Percentiles rank a stretch among this genome's conserved stretches.
These are phyloP conservation scores for Amblyopsis rosae DNA, from an alignment of 2,113 vertebrate species.

Conservation along the genomic window DNA sequence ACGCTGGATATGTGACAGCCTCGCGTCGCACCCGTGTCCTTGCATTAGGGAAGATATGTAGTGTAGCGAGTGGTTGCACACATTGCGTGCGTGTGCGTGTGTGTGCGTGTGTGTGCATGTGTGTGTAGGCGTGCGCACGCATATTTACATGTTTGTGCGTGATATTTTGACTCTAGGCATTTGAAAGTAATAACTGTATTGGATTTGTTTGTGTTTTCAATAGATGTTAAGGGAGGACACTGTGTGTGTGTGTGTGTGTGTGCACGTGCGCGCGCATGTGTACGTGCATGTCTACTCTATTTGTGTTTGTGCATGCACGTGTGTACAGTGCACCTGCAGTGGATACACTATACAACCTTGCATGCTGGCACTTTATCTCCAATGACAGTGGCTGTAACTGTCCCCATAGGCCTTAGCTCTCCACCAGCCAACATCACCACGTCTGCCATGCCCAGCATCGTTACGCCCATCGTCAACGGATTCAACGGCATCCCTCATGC, in stretches of 20 bases:
- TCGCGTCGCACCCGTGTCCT: conserved; percentile 62
- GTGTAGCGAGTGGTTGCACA: conserved; percentile 38
- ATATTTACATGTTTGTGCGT: neutral
- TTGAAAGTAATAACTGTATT: too few species aligned
- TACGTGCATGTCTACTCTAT: neutral
- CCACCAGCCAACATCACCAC: conserved; percentile 91
- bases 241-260: conserved; percentile 4
- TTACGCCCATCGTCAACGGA: conserved; percentile 91
- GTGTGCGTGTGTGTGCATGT: neutral
- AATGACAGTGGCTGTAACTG: conserved; percentile 11
- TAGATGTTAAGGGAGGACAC: neutral
- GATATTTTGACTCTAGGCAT: neutral
- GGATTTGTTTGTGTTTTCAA: neutral
- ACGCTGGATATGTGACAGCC: conserved; percentile 65
- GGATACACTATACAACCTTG: neutral
- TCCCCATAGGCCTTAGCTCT: conserved; percentile 87
- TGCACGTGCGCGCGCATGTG: conserved; percentile 10
- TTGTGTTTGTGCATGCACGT: neutral
- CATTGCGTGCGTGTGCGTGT: neutral
- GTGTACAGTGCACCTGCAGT: neutral
- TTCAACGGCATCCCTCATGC: conserved; percentile 93
- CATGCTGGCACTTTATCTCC: neutral
- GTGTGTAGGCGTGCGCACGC: neutral
- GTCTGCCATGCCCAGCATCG: conserved; percentile 87
- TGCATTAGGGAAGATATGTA: conserved; percentile 63